phyloP scores from a whole-genome alignment of 1,140 invertebrate species.

The Bemisia tabaci region DNA sequence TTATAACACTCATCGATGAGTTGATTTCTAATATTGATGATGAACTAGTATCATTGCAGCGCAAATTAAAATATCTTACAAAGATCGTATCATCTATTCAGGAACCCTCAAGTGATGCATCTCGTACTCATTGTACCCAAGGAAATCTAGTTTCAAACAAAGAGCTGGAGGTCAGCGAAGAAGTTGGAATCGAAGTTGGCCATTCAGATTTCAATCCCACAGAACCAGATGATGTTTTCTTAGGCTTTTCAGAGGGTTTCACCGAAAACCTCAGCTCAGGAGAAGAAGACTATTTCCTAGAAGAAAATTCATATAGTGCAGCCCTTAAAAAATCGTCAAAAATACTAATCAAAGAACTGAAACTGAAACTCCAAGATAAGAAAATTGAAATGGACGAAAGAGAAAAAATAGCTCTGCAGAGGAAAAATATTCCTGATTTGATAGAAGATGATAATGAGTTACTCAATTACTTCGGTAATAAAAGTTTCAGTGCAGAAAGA shows the following conservation, averaged over 20 bases:
- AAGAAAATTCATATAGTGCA: background rate
- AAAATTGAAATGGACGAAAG: constrained; percentile 1
- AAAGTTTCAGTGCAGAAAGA: background rate
- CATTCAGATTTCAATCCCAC: background rate
- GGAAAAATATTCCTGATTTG: background rate
- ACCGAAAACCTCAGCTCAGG: background rate
- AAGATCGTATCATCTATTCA: background rate
- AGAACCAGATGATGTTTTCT: constrained; percentile 4
- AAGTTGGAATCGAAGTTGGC: background rate
- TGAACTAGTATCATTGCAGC: background rate
- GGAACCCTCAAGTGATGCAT: background rate
- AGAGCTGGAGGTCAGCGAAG: background rate
- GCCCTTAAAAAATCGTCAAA: background rate
- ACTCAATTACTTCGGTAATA: background rate
- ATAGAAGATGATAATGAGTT: background rate
- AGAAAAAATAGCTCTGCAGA: constrained; percentile 4
- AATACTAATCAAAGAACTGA: constrained; percentile 7
- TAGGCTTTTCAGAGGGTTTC: background rate
- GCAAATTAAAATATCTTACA: background rate
- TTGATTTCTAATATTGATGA: background rate
- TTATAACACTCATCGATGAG: background rate
- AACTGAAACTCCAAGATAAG: constrained; percentile 4
- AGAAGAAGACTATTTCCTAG: background rate
- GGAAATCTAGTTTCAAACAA: background rate
- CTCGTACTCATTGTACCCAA: no score